These are phyloP conservation scores for Glomeris marginata DNA, from an alignment of 2,888 invertebrate genomes.

Conservation along the genomic window DNA sequence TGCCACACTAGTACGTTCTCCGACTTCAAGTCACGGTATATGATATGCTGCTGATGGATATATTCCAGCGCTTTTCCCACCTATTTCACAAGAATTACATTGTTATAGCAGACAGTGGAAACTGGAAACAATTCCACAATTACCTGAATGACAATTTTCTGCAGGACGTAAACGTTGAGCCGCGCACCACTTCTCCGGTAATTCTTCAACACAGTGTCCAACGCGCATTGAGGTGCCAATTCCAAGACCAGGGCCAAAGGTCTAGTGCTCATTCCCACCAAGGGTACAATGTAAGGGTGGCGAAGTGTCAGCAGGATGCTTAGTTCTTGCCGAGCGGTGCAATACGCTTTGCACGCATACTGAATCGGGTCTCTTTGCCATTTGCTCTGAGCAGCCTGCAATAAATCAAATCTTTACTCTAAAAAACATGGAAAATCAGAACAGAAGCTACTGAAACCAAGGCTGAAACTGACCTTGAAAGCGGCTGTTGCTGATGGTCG, in stretches of 20 bases:
- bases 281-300: slow-evolving; percentile 82
- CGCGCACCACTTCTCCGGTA: slow-evolving; percentile 71
- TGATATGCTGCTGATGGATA: slow-evolving; percentile 79
- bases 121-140: no score
- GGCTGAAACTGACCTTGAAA: slow-evolving; percentile 34
- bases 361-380: slow-evolving; percentile 89
- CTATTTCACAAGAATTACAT: no score
- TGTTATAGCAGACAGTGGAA: no score
- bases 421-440: slow-evolving; percentile 1
- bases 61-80: slow-evolving; percentile 90
- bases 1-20: slow-evolving; percentile 99
- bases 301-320: slow-evolving; percentile 67
- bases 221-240: slow-evolving; percentile 80
- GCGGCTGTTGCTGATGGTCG: slow-evolving; percentile 46
- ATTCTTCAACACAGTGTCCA: slow-evolving; percentile 67
- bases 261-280: slow-evolving; percentile 75
- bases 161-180: slow-evolving; percentile 62
- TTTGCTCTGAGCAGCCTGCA: slow-evolving; percentile 58
- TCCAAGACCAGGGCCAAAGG: slow-evolving; percentile 79
- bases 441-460: no score
- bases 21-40: slow-evolving; percentile 84
- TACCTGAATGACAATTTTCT: slow-evolving; percentile 70
- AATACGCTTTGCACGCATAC: slow-evolving; percentile 89
- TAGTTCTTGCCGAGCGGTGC: slow-evolving; percentile 87
- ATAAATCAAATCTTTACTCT: neutral